A percentile compares a stretch with the other conserved stretches of the same genome.
phyloP scores from a whole-genome alignment of 2,888 invertebrate species.

The Calameuta pallipes region DNA sequence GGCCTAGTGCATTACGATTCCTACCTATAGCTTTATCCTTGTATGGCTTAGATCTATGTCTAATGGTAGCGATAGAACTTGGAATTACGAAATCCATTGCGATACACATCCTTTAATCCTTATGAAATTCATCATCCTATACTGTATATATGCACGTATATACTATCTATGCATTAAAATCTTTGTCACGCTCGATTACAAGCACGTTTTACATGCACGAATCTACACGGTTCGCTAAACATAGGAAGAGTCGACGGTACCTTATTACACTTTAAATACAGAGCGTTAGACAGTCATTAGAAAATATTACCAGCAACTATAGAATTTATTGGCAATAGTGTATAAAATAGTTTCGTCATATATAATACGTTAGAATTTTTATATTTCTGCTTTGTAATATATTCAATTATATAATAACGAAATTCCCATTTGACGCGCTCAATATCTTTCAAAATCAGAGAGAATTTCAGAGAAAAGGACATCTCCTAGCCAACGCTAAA shows the following conservation, averaged over 20 bases:
- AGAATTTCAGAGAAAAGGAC: neutral
- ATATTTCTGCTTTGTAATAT: neutral
- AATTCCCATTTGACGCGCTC: too few species aligned
- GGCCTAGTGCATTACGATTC: neutral
- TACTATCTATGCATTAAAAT: neutral
- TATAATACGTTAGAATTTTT: neutral
- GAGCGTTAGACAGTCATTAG: neutral
- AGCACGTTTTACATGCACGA: neutral
- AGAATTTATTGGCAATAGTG: neutral
- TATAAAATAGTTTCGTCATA: neutral
- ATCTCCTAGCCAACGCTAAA: neutral
- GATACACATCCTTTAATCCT: neutral
- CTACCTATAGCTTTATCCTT: neutral
- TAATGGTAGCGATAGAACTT: neutral
- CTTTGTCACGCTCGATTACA: neutral
- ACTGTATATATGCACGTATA: neutral
- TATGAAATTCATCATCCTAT: neutral
- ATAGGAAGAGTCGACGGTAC: neutral
- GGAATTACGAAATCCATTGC: neutral
- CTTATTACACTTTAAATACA: neutral
- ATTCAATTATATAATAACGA: neutral
- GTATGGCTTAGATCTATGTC: neutral
- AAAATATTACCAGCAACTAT: neutral
- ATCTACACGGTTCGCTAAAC: neutral
- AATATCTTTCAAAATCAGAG: neutral